Base-by-base conservation (phyloP, 2,797 vertebrate genomes). In the Helostoma temminkii region DNA sequence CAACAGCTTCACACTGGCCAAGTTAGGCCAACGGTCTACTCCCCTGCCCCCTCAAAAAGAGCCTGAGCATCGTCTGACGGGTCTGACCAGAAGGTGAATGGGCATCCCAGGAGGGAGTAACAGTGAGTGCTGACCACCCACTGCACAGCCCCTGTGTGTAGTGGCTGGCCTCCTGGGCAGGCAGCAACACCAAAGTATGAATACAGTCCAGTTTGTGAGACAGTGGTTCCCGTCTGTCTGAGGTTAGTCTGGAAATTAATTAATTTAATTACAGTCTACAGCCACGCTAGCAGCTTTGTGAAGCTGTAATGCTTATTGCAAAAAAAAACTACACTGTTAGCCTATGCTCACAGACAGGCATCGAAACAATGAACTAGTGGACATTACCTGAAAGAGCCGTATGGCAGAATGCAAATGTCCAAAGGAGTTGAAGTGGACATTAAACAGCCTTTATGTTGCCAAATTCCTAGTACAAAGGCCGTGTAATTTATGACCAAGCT, bases 91-190 rank as follows among this genome's bases (percentile, higher is more conserved):
- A 30, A 30, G 39, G 30, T 52, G 30, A 50, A 57, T 26, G 24
- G 36, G 68, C 25, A 32, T 48, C 24, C 14, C 6, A 46, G 48
- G 18, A 41, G 16, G 59, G 36, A 49, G 10, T 30, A 52, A 37
- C 1, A 1, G 18, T n/a, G 3, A 50, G 28, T 24, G 12, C 16
- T 47, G 55, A 26, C 71, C 71, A 60, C 48, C 56, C 62, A 60
- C 47, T 4, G 7, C 21, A 52, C 12, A n/a, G 15, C 47, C 15
- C 7, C 42, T 41, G 22, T 62, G 24, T 24, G 50, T 54, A 1
- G 9, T 36, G 7, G 47, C 18, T 32, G 16, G 22, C 56, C 22
- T 36, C 6, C 21, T 42, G 19, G 41, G 24, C 19, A 55, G 22
- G 45, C 22, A 60, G 11, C 26, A 32, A 24, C 21, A 47, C 42